Base-by-base conservation (phyloP, 2,797 vertebrate species). In the Avahi laniger region DNA sequence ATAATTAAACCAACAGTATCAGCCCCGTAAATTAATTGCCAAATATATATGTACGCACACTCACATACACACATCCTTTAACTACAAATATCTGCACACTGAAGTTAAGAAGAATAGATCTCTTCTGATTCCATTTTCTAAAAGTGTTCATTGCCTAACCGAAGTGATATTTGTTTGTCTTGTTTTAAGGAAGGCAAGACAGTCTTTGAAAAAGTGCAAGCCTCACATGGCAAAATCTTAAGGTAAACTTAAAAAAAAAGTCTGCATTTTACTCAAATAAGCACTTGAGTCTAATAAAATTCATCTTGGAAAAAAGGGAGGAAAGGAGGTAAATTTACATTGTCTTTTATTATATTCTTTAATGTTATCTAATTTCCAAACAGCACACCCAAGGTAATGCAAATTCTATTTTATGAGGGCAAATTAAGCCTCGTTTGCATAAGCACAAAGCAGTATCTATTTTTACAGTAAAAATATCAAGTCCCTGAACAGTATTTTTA, bases 291-390 rank as follows among this genome's bases (percentile, higher is more conserved):
- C 59, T 65, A 95, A 76, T 67, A 88, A 91, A 96, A 95, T 95
- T 57, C 76, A 85, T 86, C 63, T 90, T 83, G 50, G 48, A 88
- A 93, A 87, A 95, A 96, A 84, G 52, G n/a, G 89, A 88, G 61
- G 13, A 61, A 15, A 65, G 48, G 75, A 92, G 67, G 86, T 90
- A 92, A 96, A 92, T 95, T 94, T 92, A 83, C 82, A 79, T 78
- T 75, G 73, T 90, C 54, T 93, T 97, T 95, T 96, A 95, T 79
- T 95, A 86, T 91, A 93, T 90, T 82, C 93, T 90, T 96, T 97
- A 97, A 97, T 97, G 93, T 82, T 96, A 97, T 90, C 96, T 96
- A 97, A 97, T 97, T 98, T 97, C 93, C 83, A 97, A 97, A 97
- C 82, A 96, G 63, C 83, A 70, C 61, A 97, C 91, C 61, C 50